Conservation (phyloP, 2,113 vertebrate species). For the Sciurus niger region DNA sequence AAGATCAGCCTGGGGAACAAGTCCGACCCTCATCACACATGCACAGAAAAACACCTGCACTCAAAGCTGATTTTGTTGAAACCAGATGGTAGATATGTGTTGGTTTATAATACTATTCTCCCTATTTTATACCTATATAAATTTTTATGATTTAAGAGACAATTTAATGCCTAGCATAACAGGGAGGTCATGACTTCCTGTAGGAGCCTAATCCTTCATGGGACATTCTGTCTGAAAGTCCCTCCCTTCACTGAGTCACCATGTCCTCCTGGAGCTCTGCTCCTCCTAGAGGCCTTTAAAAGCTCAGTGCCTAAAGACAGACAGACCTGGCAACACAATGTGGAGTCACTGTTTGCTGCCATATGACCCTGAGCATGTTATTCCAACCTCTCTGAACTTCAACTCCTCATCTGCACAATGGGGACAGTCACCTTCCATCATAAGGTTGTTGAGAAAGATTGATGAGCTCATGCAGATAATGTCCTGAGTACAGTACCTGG, state of each 20-base stretch:
- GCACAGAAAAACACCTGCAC: not conserved
- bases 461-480: not conserved
- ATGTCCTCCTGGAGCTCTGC: not conserved
- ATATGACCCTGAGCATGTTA: not conserved
- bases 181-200: not conserved
- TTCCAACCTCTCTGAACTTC: slow-evolving; percentile 38
- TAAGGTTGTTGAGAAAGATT: not conserved
- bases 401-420: not conserved
- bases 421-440: not conserved
- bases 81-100: not conserved
- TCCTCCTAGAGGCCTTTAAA: not conserved
- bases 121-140: not conserved
- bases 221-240: not conserved
- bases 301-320: not conserved
- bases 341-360: not conserved
- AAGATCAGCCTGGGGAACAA: not conserved
- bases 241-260: not conserved
- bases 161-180: not conserved
- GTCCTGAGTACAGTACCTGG: not conserved
- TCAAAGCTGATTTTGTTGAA: slow-evolving; percentile 42
- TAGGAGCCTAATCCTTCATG: not conserved
- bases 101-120: slow-evolving; percentile 1
- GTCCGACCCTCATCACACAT: not conserved
- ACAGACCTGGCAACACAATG: not conserved
- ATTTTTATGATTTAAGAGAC: not conserved